Evolutionary conservation across 2,113 vertebrate genomes (phyloP).

Genomic region (Gracilinanus agilis): DNA sequence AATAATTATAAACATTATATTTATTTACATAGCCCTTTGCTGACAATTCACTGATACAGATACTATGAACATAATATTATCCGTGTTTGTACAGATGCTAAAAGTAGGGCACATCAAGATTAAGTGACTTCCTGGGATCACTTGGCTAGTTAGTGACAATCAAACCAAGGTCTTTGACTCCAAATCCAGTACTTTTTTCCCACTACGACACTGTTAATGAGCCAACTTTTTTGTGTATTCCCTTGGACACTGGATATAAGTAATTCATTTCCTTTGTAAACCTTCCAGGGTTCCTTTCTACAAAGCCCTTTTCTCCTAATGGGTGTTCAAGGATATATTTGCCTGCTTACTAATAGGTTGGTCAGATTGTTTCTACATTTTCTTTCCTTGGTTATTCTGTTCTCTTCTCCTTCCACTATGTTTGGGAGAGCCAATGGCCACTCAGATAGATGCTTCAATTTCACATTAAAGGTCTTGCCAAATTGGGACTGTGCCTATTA

Average conservation of each 20-base stretch:
- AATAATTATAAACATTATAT: not conserved
- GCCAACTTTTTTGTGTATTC: not conserved
- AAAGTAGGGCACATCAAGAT: not conserved
- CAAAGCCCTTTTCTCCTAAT: not conserved
- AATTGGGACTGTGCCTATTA: not conserved
- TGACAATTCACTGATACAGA: not conserved
- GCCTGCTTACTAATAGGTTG: not conserved
- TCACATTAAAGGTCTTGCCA: not conserved
- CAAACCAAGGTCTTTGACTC: not conserved
- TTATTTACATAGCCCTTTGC: not conserved
- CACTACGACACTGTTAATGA: not conserved
- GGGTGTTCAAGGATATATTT: not conserved
- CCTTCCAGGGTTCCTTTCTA: not conserved
- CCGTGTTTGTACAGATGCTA: not conserved
- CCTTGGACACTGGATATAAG: not conserved
- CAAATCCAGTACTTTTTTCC: not conserved
- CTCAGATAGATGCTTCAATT: not conserved
- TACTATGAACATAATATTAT: not conserved
- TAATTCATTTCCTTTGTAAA: not conserved
- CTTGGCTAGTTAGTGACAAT: too few species aligned
- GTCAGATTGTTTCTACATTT: not conserved
- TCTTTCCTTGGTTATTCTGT: not conserved
- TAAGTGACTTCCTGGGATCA: not conserved
- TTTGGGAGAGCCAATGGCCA: not conserved
- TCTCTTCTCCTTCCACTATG: not conserved